Conservation (phyloP, 37 sponge, comb jelly and placozoan genomes). For the Dysidea cf. avara region DNA sequence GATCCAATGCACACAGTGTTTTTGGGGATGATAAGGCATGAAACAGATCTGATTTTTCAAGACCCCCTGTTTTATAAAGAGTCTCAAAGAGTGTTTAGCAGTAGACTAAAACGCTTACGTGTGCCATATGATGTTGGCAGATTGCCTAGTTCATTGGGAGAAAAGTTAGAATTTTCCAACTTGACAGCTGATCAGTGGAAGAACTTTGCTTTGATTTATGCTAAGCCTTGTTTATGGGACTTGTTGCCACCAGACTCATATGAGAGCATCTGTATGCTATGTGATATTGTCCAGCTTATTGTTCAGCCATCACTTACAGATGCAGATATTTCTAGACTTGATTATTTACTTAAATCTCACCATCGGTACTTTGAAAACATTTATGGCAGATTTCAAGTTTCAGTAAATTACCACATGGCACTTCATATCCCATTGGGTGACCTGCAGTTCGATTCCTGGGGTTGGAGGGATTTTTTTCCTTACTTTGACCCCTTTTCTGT, state of each 20-base stretch:
- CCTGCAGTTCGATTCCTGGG: too few relatives aligned
- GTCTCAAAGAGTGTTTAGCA: too few relatives aligned
- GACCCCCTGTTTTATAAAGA: too few relatives aligned
- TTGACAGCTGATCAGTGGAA: not conserved
- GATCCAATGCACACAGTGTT: constrained; percentile 3
- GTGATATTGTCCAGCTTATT: constrained; percentile 6
- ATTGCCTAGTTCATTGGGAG: not conserved
- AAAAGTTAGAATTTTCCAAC: not conserved
- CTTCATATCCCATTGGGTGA: constrained; percentile 4
- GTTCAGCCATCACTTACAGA: not conserved
- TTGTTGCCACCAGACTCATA: not conserved
- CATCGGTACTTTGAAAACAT: not conserved
- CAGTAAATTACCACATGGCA: constrained; percentile 4
- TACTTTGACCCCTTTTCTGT: too few relatives aligned
- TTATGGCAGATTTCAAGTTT: constrained; percentile 7
- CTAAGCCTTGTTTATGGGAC: not conserved
- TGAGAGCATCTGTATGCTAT: not conserved
- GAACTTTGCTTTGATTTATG: not conserved
- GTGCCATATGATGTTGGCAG: constrained; percentile 8
- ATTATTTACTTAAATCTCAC: not conserved
- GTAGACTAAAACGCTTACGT: not conserved
- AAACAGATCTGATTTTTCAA: not conserved
- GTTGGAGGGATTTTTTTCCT: too few relatives aligned
- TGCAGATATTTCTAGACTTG: constrained; percentile 1
- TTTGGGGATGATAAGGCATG: constrained; percentile 4